A percentile compares a stretch with the other conserved stretches of the same genome.
phyloP scores from a whole-genome alignment of 2,888 invertebrate species.

The Lasioglossum morio region DNA sequence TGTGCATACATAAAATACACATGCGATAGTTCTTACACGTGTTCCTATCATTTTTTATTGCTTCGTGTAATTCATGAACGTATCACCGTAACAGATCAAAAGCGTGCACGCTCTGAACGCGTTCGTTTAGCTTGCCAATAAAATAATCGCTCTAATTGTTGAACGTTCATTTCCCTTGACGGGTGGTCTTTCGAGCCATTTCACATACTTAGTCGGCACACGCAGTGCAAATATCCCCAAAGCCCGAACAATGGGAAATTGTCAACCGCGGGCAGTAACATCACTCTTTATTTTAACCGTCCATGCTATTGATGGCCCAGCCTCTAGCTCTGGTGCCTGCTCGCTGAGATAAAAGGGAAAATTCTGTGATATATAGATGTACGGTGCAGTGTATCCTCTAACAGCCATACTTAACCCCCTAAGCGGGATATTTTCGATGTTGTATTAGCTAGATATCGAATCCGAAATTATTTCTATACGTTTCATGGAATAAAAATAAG shows the following conservation, averaged over 20 bases:
- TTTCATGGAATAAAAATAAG: too few species aligned
- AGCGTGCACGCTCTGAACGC: not conserved
- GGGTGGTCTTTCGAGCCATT: conserved; percentile 8
- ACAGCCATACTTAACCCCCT: not conserved
- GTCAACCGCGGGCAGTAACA: conserved; percentile 9
- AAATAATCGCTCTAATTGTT: conserved; percentile 5
- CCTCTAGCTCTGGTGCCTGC: not conserved
- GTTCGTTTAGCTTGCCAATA: not conserved
- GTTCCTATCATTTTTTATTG: not conserved
- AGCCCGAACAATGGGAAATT: conserved; percentile 5
- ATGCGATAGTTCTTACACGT: not conserved
- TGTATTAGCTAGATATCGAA: not conserved
- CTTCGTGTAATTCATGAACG: not conserved
- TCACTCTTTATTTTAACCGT: conserved; percentile 6
- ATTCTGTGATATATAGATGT: not conserved
- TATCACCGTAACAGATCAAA: not conserved
- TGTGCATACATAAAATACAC: not conserved
- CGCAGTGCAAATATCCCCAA: conserved; percentile 1
- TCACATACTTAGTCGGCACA: conserved; percentile 2
- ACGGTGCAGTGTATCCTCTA: not conserved
- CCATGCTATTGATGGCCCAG: not conserved
- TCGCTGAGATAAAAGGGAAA: conserved; percentile 6
- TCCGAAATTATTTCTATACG: not conserved
- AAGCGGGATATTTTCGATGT: not conserved
- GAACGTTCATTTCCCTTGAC: conserved; percentile 1